phyloP scores from a whole-genome alignment of 1,140 invertebrate species.

The Arctopsyche grandis region DNA sequence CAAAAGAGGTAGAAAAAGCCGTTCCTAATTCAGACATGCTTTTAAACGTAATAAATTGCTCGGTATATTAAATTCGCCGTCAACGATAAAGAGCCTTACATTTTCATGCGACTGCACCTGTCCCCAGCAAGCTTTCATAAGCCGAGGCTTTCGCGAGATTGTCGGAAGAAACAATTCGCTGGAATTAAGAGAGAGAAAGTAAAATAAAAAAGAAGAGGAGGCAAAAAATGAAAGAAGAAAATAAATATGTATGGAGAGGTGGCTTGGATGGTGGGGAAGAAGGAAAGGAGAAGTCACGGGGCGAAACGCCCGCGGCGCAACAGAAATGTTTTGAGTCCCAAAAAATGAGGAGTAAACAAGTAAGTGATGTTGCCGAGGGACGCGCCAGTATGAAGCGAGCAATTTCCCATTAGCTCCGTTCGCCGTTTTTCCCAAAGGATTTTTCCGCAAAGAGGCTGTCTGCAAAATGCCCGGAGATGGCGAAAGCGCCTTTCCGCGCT shows the following conservation, averaged over 20 bases:
- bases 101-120: slow-evolving; percentile 51
- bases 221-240: slow-evolving; percentile 17
- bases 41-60: slow-evolving; percentile 55
- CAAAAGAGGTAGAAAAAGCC: slow-evolving; percentile 39
- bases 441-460: slow-evolving; percentile 39
- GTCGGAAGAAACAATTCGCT: slow-evolving; percentile 53
- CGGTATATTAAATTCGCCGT: slow-evolving; percentile 54
- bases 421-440: slow-evolving; percentile 38
- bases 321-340: slow-evolving; percentile 44
- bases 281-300: slow-evolving; percentile 27
- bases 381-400: slow-evolving; percentile 34
- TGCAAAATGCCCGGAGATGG: slow-evolving; percentile 23
- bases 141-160: slow-evolving; percentile 49
- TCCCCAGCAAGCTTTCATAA: slow-evolving; percentile 46
- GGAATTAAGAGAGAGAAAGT: slow-evolving; percentile 51
- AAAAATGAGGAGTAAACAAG: slow-evolving; percentile 46
- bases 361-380: slow-evolving; percentile 45
- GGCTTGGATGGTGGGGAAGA: not conserved
- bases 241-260: slow-evolving; percentile 1
- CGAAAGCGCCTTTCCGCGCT: slow-evolving; percentile 16
- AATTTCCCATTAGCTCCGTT: slow-evolving; percentile 44
- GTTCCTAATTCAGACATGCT: slow-evolving; percentile 54
- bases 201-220: not conserved
- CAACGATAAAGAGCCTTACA: slow-evolving; percentile 47
- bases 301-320: slow-evolving; percentile 32